These are phyloP conservation scores for Arnoldichthys spilopterus DNA, from an alignment of 2,797 vertebrate species.

Conservation along the genomic window DNA sequence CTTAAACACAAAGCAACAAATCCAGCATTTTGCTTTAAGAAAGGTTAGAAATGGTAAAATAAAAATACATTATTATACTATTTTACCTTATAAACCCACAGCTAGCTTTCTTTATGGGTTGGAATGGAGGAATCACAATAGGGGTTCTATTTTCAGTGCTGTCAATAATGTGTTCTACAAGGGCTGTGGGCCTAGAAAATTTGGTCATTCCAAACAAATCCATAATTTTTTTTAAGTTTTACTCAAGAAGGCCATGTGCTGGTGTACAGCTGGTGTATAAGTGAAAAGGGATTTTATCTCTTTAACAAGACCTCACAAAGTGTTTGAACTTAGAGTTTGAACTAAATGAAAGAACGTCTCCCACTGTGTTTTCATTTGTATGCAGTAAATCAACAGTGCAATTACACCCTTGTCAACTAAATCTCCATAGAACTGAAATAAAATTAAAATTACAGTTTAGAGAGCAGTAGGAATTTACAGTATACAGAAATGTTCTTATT, in stretches of 20 bases:
- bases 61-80: too few species aligned
- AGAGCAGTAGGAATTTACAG: not conserved
- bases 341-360: constrained; percentile 13
- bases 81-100: too few species aligned
- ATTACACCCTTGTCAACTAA: constrained; percentile 13
- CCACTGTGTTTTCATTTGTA: constrained; percentile 19
- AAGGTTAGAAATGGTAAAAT: too few species aligned
- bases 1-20: too few species aligned
- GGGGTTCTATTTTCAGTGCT: too few species aligned
- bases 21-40: too few species aligned
- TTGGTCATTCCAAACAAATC: not conserved
- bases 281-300: not conserved
- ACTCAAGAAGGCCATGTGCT: not conserved
- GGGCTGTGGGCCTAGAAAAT: not conserved
- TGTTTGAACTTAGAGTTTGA: not conserved
- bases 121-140: too few species aligned
- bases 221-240: not conserved
- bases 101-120: too few species aligned
- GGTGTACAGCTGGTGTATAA: not conserved
- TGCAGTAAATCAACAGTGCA: constrained; percentile 5
- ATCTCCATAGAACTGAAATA: not conserved
- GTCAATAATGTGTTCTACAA: too few species aligned
- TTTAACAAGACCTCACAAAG: not conserved
- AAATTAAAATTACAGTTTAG: not conserved
- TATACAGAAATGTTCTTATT: not conserved